Evolutionary conservation across 30 jellyfish, hydroid and myxozoan species (phyloP).

Genomic region (Morbakka virulenta): DNA sequence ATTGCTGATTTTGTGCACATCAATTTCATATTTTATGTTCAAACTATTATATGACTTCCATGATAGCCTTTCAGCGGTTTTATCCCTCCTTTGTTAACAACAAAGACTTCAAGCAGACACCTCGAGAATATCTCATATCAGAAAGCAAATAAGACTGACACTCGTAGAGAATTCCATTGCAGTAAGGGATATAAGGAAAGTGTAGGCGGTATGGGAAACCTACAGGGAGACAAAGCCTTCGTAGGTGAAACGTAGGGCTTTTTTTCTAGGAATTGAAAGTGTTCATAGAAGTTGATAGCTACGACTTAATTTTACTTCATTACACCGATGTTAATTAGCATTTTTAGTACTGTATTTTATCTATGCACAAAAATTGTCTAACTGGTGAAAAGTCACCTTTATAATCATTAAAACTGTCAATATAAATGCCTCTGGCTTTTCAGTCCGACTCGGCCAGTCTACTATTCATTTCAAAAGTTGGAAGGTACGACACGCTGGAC

Average conservation of each 20-base stretch:
- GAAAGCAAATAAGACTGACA: no score
- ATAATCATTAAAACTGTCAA: no score
- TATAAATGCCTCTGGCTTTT: not conserved
- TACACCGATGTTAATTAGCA: not conserved
- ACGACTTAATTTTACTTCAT: not conserved
- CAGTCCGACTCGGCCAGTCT: not conserved
- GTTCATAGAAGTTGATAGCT: no score
- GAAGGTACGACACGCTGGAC: conserved; percentile 22
- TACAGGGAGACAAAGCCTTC: no score
- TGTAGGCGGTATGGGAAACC: no score
- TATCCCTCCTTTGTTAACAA: not conserved
- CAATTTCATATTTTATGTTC: not conserved
- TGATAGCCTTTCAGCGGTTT: not conserved
- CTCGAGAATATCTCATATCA: not conserved
- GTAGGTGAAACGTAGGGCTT: no score
- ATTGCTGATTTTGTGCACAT: not conserved
- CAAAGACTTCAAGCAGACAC: not conserved
- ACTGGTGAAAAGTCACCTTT: no score
- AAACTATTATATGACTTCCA: not conserved
- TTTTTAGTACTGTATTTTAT: not conserved
- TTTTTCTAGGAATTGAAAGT: no score
- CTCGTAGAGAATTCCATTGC: no score
- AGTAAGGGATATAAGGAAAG: no score
- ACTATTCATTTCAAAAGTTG: conserved; percentile 5
- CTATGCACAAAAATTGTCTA: no score